A percentile compares a stretch with the other conserved stretches of the same genome.
phyloP scores from a whole-genome alignment of 2,113 vertebrate species.

The Anoura caudifer region DNA sequence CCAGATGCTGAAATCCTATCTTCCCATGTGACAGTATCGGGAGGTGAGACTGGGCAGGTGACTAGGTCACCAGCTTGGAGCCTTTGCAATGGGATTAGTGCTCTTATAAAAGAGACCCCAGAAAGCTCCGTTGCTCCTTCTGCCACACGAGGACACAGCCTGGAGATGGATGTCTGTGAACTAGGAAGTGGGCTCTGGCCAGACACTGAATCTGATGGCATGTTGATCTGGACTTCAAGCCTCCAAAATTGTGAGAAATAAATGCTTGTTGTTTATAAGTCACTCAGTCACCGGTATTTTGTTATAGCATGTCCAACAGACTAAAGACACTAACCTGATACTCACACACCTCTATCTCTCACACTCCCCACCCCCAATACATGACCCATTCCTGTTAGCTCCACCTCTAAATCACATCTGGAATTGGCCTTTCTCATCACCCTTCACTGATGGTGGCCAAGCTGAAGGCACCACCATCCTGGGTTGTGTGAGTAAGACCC shows the following conservation, averaged over 20 bases:
- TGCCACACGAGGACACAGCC: neutral
- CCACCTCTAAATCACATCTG: neutral
- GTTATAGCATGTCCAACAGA: neutral
- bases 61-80: neutral
- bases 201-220: neutral
- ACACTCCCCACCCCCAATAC: neutral
- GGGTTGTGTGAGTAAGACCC: neutral
- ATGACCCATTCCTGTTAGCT: neutral
- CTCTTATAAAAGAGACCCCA: neutral
- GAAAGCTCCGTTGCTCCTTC: neutral
- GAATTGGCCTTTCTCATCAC: neutral
- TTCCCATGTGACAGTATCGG: neutral
- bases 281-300: neutral
- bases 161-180: neutral
- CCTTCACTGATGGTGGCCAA: neutral
- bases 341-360: neutral
- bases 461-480: neutral
- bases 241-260: neutral
- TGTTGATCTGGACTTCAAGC: neutral
- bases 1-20: neutral
- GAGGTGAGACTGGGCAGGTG: neutral
- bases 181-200: neutral
- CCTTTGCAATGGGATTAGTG: neutral
- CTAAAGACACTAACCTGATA: neutral
- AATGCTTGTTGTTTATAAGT: neutral